phyloP scores from a whole-genome alignment of 2,113 vertebrate species.

The Prinia subflava region DNA sequence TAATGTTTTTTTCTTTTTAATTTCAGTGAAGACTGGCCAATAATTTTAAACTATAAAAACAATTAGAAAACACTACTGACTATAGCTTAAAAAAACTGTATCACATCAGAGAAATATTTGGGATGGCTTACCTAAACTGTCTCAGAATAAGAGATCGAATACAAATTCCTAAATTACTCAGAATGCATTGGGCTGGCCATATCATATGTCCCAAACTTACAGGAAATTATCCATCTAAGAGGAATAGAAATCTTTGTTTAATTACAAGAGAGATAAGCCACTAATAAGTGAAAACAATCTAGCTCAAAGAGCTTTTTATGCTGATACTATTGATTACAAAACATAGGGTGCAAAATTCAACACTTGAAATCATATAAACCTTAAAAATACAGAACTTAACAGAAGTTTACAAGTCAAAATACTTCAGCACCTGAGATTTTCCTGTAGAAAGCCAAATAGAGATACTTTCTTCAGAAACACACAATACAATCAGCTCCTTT shows the following conservation, averaged over 20 bases:
- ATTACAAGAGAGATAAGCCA: neutral
- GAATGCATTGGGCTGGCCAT: neutral
- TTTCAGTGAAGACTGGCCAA: slow-evolving; percentile 18
- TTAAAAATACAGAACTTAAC: slow-evolving; percentile 10
- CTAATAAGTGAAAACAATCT: neutral
- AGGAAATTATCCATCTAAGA: neutral
- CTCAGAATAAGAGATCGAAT: neutral
- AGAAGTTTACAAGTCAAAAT: slow-evolving; percentile 17
- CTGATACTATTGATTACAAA: neutral
- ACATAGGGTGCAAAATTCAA: slow-evolving; percentile 7
- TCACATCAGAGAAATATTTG: neutral
- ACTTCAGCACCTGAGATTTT: slow-evolving; percentile 62
- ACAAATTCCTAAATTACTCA: neutral
- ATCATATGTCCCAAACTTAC: neutral
- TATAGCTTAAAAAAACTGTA: neutral
- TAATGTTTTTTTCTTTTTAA: neutral
- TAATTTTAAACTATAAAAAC: neutral
- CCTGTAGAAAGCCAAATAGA: slow-evolving; percentile 2
- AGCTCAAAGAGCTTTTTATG: neutral
- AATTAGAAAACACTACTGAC: neutral
- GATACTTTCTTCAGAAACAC: slow-evolving; percentile 26
- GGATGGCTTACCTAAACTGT: neutral
- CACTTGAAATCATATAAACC: neutral
- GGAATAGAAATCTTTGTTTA: neutral
- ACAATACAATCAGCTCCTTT: slow-evolving; percentile 18